These are phyloP conservation scores for Dasyurus viverrinus DNA, from an alignment of 2,113 vertebrate genomes.

Conservation along the genomic window DNA sequence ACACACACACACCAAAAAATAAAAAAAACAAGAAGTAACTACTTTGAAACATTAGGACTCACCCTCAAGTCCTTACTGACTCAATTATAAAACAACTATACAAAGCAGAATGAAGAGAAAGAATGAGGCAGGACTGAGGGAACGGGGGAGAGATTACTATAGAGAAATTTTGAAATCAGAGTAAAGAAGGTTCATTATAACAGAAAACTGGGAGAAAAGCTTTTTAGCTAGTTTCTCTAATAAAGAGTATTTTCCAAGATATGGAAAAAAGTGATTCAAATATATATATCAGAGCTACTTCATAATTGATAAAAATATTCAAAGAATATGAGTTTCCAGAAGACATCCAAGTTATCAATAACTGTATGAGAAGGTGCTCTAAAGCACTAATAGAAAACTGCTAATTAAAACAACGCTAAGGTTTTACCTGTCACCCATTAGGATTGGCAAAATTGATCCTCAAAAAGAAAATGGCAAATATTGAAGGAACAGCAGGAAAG, in stretches of 20 bases:
- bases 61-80: neutral
- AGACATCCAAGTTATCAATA: neutral
- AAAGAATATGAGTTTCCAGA: neutral
- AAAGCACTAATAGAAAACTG: neutral
- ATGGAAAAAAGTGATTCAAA: neutral
- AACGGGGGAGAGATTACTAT: neutral
- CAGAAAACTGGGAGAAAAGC: neutral
- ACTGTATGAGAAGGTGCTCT: neutral
- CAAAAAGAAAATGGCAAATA: neutral
- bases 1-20: no score
- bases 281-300: neutral
- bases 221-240: neutral
- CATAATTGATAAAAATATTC: neutral
- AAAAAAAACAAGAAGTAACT: no score
- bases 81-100: neutral
- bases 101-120: neutral
- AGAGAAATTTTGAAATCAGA: neutral
- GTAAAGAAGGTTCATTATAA: neutral
- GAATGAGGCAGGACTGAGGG: neutral
- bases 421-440: neutral
- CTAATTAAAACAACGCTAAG: neutral
- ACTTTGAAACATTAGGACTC: neutral
- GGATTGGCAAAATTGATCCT: neutral
- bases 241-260: neutral
- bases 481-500: neutral